Evolutionary conservation across 2,888 invertebrate species (phyloP).

Genomic region (Uloborus plumipes): DNA sequence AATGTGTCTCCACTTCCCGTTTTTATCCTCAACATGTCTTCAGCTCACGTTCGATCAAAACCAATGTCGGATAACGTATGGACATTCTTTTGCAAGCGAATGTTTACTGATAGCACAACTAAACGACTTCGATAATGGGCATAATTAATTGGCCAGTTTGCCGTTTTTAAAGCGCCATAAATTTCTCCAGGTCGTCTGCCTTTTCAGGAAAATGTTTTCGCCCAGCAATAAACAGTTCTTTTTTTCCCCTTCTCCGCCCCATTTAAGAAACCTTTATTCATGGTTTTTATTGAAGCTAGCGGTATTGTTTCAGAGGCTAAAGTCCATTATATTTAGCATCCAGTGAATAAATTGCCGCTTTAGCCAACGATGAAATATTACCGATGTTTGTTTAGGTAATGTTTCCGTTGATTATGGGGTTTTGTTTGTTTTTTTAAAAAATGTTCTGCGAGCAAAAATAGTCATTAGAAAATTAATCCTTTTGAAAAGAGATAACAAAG

Average conservation of each 20-base stretch:
- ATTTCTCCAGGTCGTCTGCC: conserved; percentile 30
- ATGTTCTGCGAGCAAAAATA: too few species aligned
- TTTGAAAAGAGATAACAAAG: too few species aligned
- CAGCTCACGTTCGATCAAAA: conserved; percentile 23
- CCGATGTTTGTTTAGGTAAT: too few species aligned
- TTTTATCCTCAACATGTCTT: conserved; percentile 6
- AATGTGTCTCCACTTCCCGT: neutral
- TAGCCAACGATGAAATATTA: too few species aligned
- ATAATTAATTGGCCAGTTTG: conserved; percentile 62
- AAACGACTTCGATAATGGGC: conserved; percentile 61
- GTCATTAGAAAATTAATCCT: too few species aligned
- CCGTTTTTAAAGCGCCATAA: conserved; percentile 61
- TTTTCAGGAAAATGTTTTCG: conserved; percentile 34
- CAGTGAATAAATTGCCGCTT: too few species aligned
- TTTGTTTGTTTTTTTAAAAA: too few species aligned
- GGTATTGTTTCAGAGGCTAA: too few species aligned
- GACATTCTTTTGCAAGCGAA: conserved; percentile 35
- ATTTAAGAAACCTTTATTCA: too few species aligned
- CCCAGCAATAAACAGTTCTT: conserved; percentile 25
- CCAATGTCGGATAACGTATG: conserved; percentile 46
- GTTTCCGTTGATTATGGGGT: too few species aligned
- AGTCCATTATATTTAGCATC: too few species aligned
- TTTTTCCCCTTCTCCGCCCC: neutral
- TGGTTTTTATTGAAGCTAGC: too few species aligned
- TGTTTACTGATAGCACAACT: conserved; percentile 55